These are phyloP conservation scores for Zaprionus obscuricornis DNA, from an alignment of 2,888 invertebrate species.

Conservation along the genomic window DNA sequence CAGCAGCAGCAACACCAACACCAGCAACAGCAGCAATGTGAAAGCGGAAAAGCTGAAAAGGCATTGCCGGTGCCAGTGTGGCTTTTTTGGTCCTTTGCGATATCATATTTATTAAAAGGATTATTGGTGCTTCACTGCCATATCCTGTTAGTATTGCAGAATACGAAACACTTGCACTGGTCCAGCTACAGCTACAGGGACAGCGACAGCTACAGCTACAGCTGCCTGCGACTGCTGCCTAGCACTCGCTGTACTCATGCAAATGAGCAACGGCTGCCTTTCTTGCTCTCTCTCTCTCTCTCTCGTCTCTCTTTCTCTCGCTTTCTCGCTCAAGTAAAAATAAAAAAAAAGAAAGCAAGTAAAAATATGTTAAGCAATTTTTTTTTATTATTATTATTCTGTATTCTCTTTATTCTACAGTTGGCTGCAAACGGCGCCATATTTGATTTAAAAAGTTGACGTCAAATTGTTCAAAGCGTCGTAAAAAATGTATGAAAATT, in stretches of 20 bases:
- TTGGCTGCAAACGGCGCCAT: constrained; percentile 51
- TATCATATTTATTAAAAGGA: constrained; percentile 83
- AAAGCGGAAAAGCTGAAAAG: constrained; percentile 15
- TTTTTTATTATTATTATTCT: constrained; percentile 14
- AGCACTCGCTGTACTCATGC: constrained; percentile 43
- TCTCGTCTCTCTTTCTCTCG: neutral
- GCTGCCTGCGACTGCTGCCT: neutral
- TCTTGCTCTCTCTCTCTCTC: constrained; percentile 70
- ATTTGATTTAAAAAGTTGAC: constrained; percentile 76
- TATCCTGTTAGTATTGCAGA: constrained; percentile 78
- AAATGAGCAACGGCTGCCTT: constrained; percentile 72
- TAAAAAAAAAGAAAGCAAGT: constrained; percentile 4
- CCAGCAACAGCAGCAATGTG: neutral
- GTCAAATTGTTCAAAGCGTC: constrained; percentile 65
- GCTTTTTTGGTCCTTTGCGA: constrained; percentile 81
- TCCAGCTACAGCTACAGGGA: too few species aligned
- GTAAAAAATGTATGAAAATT: constrained; percentile 61
- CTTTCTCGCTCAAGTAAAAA: too few species aligned
- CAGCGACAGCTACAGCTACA: constrained; percentile 3
- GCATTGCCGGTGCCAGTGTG: constrained; percentile 51
- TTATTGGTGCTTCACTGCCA: constrained; percentile 81
- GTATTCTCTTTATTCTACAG: constrained; percentile 19
- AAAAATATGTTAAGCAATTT: constrained; percentile 57
- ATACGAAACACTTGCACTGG: constrained; percentile 27
- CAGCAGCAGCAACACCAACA: constrained; percentile 2